Base-by-base conservation (phyloP, 2,888 invertebrate species). In the Hypselothyrea guttata region DNA sequence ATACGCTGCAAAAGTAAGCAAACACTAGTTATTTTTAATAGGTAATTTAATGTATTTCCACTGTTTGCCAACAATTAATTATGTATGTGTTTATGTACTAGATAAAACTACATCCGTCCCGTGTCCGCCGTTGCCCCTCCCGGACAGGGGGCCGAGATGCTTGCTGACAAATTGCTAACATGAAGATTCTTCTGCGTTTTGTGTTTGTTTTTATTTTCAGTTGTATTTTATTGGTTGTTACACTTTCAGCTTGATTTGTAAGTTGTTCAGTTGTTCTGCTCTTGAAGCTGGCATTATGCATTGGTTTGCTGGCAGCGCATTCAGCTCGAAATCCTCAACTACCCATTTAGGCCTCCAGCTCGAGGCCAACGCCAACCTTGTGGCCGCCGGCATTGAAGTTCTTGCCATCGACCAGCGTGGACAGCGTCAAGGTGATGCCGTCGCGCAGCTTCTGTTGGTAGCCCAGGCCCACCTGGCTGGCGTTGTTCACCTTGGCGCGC, bases 331-430 rank as follows among this genome's bases (percentile, higher is more conserved):
- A 48, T 56, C 44, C 63, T 60, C 35, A 53, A 41, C 52, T 63
- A 52, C n/a, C n/a, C n/a, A 67, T 52, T 94, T 97, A 98, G 91
- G 97, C 97, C 91, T 97, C 96, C 88, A 98, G 93, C 88, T 99
- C 98, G 79, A 99, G 93, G 86, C 97, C 97, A 76, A 99, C 92
- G 89, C 99, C 99, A 85, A 99, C 93, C 92, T 99, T 98, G 93
- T 99, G 98, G 63, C 98, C 98, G 76, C 98, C 98, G 76, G 96
- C 96, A 91, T 97, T 97, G 92, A 98, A 97, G 92, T 98, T 98
- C 93, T 98, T 98, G 53, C 96, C 98, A 91, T 99, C 98, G 90
- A 99, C 94, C 88, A 97, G 93, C 56, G 97, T 94, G 33, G 98
- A 98, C 88, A 98, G 92, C 49, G 96, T 97, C 85, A 98, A 91